phyloP scores from a whole-genome alignment of 2,888 invertebrate species.

The Acrobasis suavella region DNA sequence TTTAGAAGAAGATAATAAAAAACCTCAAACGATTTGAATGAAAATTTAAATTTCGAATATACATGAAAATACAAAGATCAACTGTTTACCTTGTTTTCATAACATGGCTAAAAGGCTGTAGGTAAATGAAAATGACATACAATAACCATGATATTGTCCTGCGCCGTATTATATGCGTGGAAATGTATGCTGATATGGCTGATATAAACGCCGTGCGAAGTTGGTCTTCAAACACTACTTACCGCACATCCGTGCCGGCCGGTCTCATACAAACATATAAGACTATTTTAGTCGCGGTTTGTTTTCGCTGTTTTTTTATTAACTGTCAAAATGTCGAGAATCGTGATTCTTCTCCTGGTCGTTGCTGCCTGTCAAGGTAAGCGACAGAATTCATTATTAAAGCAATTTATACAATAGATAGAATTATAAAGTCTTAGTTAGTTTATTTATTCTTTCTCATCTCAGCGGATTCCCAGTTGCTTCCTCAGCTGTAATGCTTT shows the following conservation, averaged over 20 bases:
- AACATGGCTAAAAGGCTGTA: conserved; percentile 5
- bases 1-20: not conserved
- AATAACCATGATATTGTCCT: conserved; percentile 12
- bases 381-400: conserved; percentile 24
- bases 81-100: conserved; percentile 7
- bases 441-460: no score
- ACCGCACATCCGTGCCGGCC: conserved; percentile 28
- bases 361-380: conserved; percentile 48
- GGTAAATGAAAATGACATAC: not conserved
- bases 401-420: no score
- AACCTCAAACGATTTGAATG: not conserved
- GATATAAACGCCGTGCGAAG: conserved; percentile 35
- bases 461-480: no score
- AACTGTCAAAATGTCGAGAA: conserved; percentile 44
- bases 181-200: conserved; percentile 18
- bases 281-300: conserved; percentile 23
- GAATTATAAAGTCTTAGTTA: no score
- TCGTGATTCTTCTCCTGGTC: conserved; percentile 39
- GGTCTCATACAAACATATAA: conserved; percentile 23
- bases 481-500: no score
- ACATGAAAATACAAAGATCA: conserved; percentile 6
- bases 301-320: conserved; percentile 20
- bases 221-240: conserved; percentile 29
- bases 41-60: not conserved
- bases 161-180: not conserved